A percentile compares a stretch with the other conserved stretches of the same genome.
phyloP scores from a whole-genome alignment of 2,797 vertebrate genomes.

The Rhodeus uyekii region DNA sequence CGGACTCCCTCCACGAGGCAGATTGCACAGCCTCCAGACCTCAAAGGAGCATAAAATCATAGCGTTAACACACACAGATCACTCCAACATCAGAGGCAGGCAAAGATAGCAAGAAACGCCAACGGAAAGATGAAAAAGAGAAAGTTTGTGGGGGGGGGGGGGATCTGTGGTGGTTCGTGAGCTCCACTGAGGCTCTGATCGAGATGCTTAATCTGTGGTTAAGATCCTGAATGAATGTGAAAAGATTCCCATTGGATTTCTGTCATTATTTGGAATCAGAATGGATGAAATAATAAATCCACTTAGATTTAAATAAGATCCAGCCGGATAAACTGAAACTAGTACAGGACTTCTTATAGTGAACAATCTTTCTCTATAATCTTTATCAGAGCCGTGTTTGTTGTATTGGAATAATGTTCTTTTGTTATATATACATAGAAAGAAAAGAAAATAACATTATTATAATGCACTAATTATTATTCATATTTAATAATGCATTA shows the following conservation, averaged over 20 bases:
- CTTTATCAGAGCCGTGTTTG: background rate
- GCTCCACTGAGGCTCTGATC: background rate
- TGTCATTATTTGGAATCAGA: background rate
- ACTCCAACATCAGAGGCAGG: conserved; percentile 27
- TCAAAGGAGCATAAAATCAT: conserved; percentile 49
- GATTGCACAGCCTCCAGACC: conserved; percentile 38
- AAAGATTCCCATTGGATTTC: background rate
- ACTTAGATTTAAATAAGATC: background rate
- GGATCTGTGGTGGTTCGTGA: background rate
- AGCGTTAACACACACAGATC: conserved; percentile 15
- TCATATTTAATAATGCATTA: too few relatives aligned
- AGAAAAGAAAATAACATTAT: too few relatives aligned
- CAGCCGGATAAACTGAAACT: background rate
- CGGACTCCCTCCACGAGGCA: conserved; percentile 17
- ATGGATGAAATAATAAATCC: background rate
- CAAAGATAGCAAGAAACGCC: background rate
- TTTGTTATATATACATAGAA: too few relatives aligned
- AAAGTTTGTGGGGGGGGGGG: background rate
- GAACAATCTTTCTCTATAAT: too few relatives aligned
- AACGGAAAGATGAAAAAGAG: background rate
- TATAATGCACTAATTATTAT: too few relatives aligned
- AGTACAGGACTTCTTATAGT: background rate
- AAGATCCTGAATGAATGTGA: background rate
- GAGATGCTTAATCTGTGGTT: background rate
- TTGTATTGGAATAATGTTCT: background rate